phyloP scores from a whole-genome alignment of 1,140 invertebrate genomes.

The Helicoverpa armigera region DNA sequence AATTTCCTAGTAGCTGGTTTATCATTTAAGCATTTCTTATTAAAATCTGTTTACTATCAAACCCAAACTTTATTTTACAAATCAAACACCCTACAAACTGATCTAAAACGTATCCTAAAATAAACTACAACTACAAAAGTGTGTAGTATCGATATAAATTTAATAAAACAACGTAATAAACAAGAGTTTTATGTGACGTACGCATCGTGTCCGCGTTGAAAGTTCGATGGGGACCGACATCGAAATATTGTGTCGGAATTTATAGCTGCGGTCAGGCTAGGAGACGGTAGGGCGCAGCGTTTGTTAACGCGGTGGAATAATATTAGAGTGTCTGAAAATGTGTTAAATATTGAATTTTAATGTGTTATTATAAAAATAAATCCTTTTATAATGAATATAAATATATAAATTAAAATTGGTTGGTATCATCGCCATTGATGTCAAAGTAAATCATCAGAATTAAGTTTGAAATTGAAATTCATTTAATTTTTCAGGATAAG shows the following conservation, averaged over 20 bases:
- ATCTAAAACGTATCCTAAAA: not conserved
- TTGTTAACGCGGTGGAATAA: not conserved
- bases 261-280: constrained; percentile 73
- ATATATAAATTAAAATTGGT: too few species aligned
- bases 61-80: too few species aligned
- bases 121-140: not conserved
- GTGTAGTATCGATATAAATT: constrained; percentile 31
- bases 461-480: too few species aligned
- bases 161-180: constrained; percentile 49
- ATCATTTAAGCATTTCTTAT: too few species aligned
- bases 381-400: too few species aligned
- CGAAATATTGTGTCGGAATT: constrained; percentile 82
- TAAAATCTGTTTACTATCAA: too few species aligned
- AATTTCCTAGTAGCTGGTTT: too few species aligned
- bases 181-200: constrained; percentile 41
- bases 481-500: too few species aligned
- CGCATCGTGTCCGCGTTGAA: constrained; percentile 55
- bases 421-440: too few species aligned
- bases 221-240: constrained; percentile 66
- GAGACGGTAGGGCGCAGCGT: constrained; percentile 47
- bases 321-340: not conserved
- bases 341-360: not conserved
- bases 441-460: too few species aligned
- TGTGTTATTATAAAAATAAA: not conserved
- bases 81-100: not conserved